Evolutionary conservation across 2,888 invertebrate genomes (phyloP).

Genomic region (Eilema caniola): DNA sequence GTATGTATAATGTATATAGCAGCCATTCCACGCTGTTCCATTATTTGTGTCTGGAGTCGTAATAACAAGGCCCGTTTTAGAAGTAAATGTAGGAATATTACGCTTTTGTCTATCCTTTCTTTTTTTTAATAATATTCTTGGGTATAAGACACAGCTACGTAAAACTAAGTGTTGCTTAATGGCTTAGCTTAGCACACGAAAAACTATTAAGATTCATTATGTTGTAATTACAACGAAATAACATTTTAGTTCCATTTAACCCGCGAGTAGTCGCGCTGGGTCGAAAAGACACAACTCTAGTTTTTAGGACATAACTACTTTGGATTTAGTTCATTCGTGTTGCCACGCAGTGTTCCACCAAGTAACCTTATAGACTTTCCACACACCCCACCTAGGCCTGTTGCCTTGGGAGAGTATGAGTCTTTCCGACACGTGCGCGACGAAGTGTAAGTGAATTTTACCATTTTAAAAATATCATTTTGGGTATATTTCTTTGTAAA

Average conservation of each 20-base stretch:
- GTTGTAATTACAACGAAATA: background rate
- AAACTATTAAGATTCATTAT: background rate
- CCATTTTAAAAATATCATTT: too few species aligned
- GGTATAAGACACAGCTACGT: background rate
- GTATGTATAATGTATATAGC: conserved; percentile 18
- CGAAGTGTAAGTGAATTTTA: too few species aligned
- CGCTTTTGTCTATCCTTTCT: background rate
- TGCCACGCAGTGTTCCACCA: too few species aligned
- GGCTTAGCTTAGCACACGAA: background rate
- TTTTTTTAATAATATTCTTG: background rate
- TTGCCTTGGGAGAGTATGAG: too few species aligned
- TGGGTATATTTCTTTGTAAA: too few species aligned
- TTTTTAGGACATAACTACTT: too few species aligned
- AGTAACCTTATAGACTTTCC: too few species aligned
- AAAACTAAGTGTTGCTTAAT: background rate
- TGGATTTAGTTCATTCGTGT: too few species aligned
- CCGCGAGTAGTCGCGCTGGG: too few species aligned
- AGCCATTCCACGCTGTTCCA: conserved; percentile 22
- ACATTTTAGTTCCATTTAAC: background rate
- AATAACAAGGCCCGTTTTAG: background rate
- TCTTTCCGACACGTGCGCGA: too few species aligned
- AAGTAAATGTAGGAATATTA: conserved; percentile 1
- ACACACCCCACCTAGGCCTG: too few species aligned
- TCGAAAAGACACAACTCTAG: too few species aligned
- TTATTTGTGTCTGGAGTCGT: conserved; percentile 9